Evolutionary conservation across 1,140 invertebrate genomes (phyloP), one percentile per base, ranked within the genome.

Genomic region (Leptonema lineaticorne): DNA sequence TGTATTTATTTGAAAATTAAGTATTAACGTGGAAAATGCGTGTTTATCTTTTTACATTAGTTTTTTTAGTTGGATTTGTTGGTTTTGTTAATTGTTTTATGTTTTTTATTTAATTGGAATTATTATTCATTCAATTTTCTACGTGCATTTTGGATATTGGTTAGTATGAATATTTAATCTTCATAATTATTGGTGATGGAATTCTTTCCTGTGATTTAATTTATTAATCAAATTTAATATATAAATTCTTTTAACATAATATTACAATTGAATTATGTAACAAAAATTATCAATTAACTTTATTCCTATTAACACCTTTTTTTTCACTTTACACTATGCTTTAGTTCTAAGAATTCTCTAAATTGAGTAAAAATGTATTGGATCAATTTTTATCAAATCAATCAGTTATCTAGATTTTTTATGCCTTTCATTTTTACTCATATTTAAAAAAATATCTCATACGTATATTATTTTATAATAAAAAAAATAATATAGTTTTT

Each of bases 141-240:
- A 59, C 33, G 20, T 59, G 33, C 28, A 59, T 59, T 33, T 6
- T n/a, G 28, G 24, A 59, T 28, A 18, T 33, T 59, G 57, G 33
- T 41, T 59, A 33, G 29, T 59, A 41, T 59, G 28, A 59, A 28
- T 30, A 18, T 9, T 16, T 59, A 33, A 7, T 59, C 16, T 66
- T 59, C 28, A 63, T 16, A 26, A 22, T 30, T 37, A 33, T 28
- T 48, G 65, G 65, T 67, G 65, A 59, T 59, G 65, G 65, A 56
- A n/a, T 59, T 27, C 59, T 41, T 16, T 41, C 37, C 37, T 41
- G n/a, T n/a, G 37, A 16, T 41, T 41, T 41, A 14, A 14, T 41
- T 2, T 41, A 41, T 41, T 14, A 6, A 33, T 33, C 11, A 33
- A 6, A 11, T 6, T 6, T 33, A 33, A 6, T 33, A 33, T 6